These are phyloP conservation scores for Trichopoda pennipes DNA, from an alignment of 2,888 invertebrate genomes.

Conservation along the genomic window DNA sequence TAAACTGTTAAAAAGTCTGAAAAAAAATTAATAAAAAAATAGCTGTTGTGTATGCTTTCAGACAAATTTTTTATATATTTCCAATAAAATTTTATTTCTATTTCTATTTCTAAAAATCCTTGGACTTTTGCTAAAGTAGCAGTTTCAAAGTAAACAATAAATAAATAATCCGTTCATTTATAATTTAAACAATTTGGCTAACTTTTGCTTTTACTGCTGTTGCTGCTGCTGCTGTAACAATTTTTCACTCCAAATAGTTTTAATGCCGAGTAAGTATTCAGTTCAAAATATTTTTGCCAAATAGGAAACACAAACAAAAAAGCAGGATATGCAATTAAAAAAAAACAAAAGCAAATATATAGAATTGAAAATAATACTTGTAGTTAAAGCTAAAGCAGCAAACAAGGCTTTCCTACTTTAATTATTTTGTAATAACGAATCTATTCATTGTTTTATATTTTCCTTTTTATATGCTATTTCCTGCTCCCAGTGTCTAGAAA, in stretches of 20 bases:
- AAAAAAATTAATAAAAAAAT: no score
- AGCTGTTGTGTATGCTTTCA: no score
- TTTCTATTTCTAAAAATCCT: constrained; percentile 20
- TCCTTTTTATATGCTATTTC: constrained; percentile 12
- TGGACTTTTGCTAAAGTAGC: constrained; percentile 1
- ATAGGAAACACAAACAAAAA: background rate
- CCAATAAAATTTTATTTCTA: constrained; percentile 6
- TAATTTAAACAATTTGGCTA: constrained; percentile 30
- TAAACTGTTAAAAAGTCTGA: no score
- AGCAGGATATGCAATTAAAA: background rate
- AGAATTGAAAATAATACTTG: constrained; percentile 31
- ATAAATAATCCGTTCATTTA: constrained; percentile 11
- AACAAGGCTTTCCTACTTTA: constrained; percentile 51
- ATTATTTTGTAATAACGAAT: constrained; percentile 65
- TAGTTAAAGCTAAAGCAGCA: constrained; percentile 31
- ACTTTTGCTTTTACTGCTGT: constrained; percentile 34
- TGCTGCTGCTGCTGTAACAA: background rate
- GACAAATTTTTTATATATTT: background rate
- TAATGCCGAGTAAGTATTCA: constrained; percentile 31
- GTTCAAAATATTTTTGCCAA: constrained; percentile 29
- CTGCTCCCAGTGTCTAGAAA: background rate
- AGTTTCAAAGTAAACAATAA: background rate
- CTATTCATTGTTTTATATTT: constrained; percentile 54
- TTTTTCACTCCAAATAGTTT: constrained; percentile 63
- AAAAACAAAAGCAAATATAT: background rate